Evolutionary conservation across 2,113 vertebrate genomes (phyloP).

Genomic region (Amphiprion ocellaris): DNA sequence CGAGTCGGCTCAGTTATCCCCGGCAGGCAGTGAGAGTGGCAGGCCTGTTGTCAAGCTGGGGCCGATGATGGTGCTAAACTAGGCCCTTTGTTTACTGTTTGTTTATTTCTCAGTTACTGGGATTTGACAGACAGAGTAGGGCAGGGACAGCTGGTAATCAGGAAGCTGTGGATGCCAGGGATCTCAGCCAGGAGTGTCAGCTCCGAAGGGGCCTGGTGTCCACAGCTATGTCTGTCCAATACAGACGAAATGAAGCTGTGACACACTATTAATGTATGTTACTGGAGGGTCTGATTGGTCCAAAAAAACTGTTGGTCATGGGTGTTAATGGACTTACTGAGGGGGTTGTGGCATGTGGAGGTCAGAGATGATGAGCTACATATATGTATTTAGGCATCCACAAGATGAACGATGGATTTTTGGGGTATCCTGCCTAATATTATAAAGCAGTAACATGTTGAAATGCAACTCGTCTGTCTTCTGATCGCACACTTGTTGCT

Average conservation of each 20-base stretch:
- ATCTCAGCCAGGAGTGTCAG: slow-evolving; percentile 62
- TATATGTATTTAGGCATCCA: slow-evolving; percentile 5
- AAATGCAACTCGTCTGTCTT: background rate
- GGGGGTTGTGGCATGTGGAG: slow-evolving; percentile 18
- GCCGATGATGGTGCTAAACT: slow-evolving; percentile 63
- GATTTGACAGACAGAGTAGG: slow-evolving; percentile 59
- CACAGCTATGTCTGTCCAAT: slow-evolving; percentile 49
- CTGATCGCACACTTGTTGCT: background rate
- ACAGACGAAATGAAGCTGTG: slow-evolving; percentile 25
- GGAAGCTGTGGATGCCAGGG: slow-evolving; percentile 68
- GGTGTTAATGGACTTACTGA: slow-evolving; percentile 37
- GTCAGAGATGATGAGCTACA: slow-evolving; percentile 41
- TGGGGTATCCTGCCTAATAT: too few relatives aligned
- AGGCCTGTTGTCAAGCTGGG: slow-evolving; percentile 66
- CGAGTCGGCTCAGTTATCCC: slow-evolving; percentile 22
- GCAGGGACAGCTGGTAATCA: slow-evolving; percentile 75
- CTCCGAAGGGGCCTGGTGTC: slow-evolving; percentile 39
- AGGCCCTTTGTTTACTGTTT: slow-evolving; percentile 79
- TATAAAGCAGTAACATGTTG: slow-evolving; percentile 12
- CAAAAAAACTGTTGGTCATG: background rate
- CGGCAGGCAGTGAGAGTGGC: slow-evolving; percentile 37
- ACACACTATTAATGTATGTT: slow-evolving; percentile 30
- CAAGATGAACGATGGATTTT: too few relatives aligned
- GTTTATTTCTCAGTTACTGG: slow-evolving; percentile 78
- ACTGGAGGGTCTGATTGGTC: slow-evolving; percentile 18